Base-by-base conservation (phyloP, 2,797 vertebrate species). In the Iguana delicatissima region DNA sequence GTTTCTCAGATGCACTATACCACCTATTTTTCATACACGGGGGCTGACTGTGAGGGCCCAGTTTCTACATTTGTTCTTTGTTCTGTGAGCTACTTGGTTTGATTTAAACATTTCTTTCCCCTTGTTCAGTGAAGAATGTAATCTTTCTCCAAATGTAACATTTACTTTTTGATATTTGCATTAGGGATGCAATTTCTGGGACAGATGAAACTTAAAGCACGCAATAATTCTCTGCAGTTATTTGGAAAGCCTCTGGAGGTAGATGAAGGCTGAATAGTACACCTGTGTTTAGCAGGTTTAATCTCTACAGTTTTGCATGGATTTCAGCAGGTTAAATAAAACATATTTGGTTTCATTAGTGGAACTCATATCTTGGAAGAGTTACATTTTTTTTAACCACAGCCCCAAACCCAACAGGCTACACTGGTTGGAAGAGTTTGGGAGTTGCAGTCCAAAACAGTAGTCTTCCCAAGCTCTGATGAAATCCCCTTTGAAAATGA, bases 1-100 rank as follows among this genome's bases (percentile, higher is more conserved):
- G 67, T 84, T 84, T 72, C 57, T 88, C 73, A 69, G 86, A 88
- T 91, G 86, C 80, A 81, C 62, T 20, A 29, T 16, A n/a, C 62
- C 62, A 69, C 29, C 46, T 42, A 88, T 91, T 88, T 91, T 77
- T 91, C 73, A 72, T 84, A 26, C 38, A 38, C 20, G 35, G 52
- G 72, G 35, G 8, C 50, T 83, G 57, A 38, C 24, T 77, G 32
- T 22, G 29, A 69, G 73, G 35, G 55, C 69, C 81, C 83, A 32
- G 7, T 77, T 80, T 90, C 55, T 86, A 32, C 74, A 82, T 82
- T 62, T n/a, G 26, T 62, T 55, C 69, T 80, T 85, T 90, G 67
- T 86, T 86, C 69, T 32, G 20, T 50, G 32, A 83, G 20, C 76
- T 38, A 80, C 73, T 76, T 62, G 26, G 74, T 83, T n/a, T 79